A percentile compares a stretch with the other conserved stretches of the same genome.
These are phyloP conservation scores for Parotocinclus haroldoi DNA, from an alignment of 2,797 vertebrate genomes.

Conservation along the genomic window DNA sequence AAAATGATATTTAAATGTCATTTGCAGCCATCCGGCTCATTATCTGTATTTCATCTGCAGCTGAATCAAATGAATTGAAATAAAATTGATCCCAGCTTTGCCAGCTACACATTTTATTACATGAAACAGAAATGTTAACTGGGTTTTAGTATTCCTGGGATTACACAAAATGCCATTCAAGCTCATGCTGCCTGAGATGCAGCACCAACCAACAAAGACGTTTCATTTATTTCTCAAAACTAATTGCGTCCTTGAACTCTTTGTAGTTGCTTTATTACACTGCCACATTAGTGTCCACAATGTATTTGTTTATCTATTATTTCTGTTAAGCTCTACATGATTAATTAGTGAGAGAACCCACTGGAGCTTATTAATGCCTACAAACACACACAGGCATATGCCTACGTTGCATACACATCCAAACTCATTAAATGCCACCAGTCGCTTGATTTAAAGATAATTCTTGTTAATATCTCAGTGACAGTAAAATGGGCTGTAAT, in stretches of 20 bases:
- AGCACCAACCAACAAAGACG: no score
- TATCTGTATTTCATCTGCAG: constrained; percentile 2
- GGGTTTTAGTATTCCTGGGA: no score
- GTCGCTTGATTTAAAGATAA: constrained; percentile 49
- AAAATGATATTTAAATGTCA: constrained; percentile 4
- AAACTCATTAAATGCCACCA: constrained; percentile 40
- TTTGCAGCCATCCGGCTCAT: constrained; percentile 5
- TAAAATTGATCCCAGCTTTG: neutral
- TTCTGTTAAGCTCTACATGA: constrained; percentile 2
- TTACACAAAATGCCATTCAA: no score
- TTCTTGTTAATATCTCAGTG: constrained; percentile 50
- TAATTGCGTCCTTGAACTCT: no score
- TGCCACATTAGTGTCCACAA: constrained; percentile 16
- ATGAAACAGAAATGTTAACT: no score
- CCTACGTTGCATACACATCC: constrained; percentile 18
- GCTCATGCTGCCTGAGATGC: no score
- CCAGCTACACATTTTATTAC: constrained; percentile 10
- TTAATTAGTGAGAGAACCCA: constrained; percentile 16
- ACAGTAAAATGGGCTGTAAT: constrained; percentile 42
- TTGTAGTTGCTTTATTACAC: constrained; percentile 10
- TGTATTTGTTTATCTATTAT: constrained; percentile 18
- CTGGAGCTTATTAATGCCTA: constrained; percentile 13
- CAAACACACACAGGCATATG: constrained; percentile 10
- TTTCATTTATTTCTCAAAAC: no score
- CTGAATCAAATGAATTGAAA: constrained; percentile 11